Evolutionary conservation across 1,140 invertebrate genomes (phyloP).

Genomic region (Plectus sambesii): DNA sequence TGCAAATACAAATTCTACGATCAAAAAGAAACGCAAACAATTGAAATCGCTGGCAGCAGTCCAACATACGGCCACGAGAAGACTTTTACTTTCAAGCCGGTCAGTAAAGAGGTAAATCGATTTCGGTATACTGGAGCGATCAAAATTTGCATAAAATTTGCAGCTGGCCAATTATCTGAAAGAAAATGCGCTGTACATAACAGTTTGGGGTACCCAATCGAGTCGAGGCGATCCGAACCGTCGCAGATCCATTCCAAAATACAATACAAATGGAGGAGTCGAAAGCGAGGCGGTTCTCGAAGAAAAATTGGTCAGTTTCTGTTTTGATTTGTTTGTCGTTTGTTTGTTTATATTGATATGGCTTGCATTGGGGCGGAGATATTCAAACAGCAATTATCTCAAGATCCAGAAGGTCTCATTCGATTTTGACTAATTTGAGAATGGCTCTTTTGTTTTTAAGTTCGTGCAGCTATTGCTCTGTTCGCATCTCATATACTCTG

Average conservation of each 20-base stretch:
- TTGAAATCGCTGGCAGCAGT: constrained; percentile 49
- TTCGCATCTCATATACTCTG: background rate
- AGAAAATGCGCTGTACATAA: constrained; percentile 50
- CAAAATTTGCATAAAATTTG: constrained; percentile 14
- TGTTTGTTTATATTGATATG: too few relatives aligned
- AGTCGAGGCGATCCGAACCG: constrained; percentile 26
- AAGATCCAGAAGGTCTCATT: too few relatives aligned
- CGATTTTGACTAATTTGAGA: background rate
- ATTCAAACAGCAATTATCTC: too few relatives aligned
- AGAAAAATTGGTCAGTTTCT: constrained; percentile 15
- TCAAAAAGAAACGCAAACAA: constrained; percentile 48
- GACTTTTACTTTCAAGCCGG: constrained; percentile 47
- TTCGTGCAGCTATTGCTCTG: background rate
- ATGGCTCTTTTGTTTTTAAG: background rate
- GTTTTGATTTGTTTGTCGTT: background rate
- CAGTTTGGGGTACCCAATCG: constrained; percentile 53
- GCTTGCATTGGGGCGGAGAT: too few relatives aligned
- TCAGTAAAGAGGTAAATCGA: constrained; percentile 48
- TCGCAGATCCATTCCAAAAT: constrained; percentile 7
- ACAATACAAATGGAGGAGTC: constrained; percentile 32
- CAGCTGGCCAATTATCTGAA: constrained; percentile 52
- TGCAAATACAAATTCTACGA: constrained; percentile 54
- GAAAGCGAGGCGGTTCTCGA: constrained; percentile 28
- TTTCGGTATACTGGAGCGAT: background rate
- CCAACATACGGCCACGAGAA: constrained; percentile 53